Evolutionary conservation across 2,797 vertebrate species (phyloP).

Genomic region (Leucoraja ocellata): DNA sequence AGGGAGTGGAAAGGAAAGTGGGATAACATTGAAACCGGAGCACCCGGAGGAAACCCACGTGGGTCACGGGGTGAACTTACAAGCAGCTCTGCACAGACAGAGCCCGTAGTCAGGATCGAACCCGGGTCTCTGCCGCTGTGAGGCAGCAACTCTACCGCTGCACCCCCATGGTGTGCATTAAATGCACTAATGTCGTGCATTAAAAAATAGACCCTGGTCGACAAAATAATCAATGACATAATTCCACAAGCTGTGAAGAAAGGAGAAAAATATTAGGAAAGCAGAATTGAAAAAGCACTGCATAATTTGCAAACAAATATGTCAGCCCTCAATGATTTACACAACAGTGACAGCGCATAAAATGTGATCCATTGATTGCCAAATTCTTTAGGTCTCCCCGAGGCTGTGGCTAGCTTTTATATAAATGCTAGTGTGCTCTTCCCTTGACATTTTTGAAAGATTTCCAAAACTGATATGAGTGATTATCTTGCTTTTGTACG

Average conservation of each 20-base stretch:
- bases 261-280: background rate
- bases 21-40: too few species aligned
- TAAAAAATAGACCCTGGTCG: background rate
- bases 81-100: too few species aligned
- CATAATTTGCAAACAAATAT: background rate
- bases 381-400: background rate
- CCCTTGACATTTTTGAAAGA: background rate
- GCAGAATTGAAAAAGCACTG: background rate
- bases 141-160: too few species aligned
- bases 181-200: background rate
- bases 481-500: background rate
- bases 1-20: too few species aligned
- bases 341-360: background rate
- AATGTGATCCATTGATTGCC: background rate
- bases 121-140: too few species aligned
- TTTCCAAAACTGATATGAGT: background rate
- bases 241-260: background rate
- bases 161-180: too few species aligned
- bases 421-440: background rate
- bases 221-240: background rate
- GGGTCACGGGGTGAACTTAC: too few species aligned
- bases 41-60: too few species aligned
- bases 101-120: too few species aligned
- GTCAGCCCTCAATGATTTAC: background rate
- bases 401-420: background rate